Base-by-base conservation (phyloP, 2,888 invertebrate species). In the Erebia epiphron region DNA sequence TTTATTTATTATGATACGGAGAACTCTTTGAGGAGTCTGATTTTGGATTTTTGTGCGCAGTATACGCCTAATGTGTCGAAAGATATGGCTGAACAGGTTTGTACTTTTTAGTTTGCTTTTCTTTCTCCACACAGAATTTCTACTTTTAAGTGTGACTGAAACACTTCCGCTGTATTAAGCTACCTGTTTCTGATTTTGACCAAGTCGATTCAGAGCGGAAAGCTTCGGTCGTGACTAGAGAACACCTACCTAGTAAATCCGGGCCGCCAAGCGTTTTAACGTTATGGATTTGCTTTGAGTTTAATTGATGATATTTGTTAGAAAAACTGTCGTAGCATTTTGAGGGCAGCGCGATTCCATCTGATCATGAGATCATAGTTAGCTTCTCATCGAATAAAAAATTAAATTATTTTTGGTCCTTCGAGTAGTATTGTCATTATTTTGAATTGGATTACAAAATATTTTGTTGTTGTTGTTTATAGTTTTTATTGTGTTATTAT, bases 41-140 rank as follows among this genome's bases (percentile, higher is more conserved):
- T 95, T 3, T 87, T 97, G 74, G 97, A 97, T 91, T 89, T 97
- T 69, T 95, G 96, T 77, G 96, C 96, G 14, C 97, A 97, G 82
- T 94, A 97, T 61, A 94, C 95, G 54, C 95, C 96, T 0, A 94
- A 93, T 71, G 94, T 96, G n/a, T 94, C 95, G 0, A 95, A 95
- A 71, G 96, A 97, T 73, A 94, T 98, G 83, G 95, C 96, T 1
- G 96, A 97, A 79, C 96, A 97, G 89, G 95, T 94, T 54, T 65
- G 46, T 56, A 65, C 26, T 49, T 46, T 13, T 18, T 18, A 50
- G 8, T 26, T n/a, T n/a, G n/a, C n/a, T 56, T 21, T 11, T 13
- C 13, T 26, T 21, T 50, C n/a, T n/a, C 50, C n/a, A n/a, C n/a
- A n/a, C n/a, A 5, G n/a, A 50, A 8, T n/a, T n/a, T 14, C n/a